phyloP scores from a whole-genome alignment of 2,113 vertebrate genomes.

The Caracal caracal region DNA sequence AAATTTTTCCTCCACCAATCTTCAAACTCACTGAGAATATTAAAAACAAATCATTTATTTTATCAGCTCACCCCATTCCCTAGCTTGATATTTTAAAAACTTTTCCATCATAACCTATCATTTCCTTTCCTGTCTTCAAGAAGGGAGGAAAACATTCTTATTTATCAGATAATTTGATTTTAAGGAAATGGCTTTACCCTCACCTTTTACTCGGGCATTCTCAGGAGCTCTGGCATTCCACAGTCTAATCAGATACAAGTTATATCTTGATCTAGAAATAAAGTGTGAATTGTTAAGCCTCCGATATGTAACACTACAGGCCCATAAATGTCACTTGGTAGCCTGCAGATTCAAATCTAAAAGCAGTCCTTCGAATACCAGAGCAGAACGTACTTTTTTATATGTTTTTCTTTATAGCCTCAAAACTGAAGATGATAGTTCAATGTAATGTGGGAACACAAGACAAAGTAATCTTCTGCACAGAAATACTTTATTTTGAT shows the following conservation, averaged over 20 bases:
- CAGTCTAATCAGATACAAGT: slow-evolving; percentile 77
- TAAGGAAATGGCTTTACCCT: slow-evolving; percentile 76
- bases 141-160: slow-evolving; percentile 70
- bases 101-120: not conserved
- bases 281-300: slow-evolving; percentile 73
- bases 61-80: not conserved
- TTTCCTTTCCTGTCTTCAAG: slow-evolving; percentile 56
- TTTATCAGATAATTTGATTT: slow-evolving; percentile 71
- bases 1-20: not conserved
- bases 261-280: slow-evolving; percentile 73
- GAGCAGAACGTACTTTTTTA: slow-evolving; percentile 30
- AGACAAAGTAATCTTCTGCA: slow-evolving; percentile 16
- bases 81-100: slow-evolving; percentile 46
- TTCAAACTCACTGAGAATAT: not conserved
- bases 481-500: slow-evolving; percentile 48
- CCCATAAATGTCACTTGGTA: slow-evolving; percentile 73
- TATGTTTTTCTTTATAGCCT: slow-evolving; percentile 37
- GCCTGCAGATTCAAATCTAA: slow-evolving; percentile 56
- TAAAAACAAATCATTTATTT: slow-evolving; percentile 46
- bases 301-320: slow-evolving; percentile 45
- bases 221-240: slow-evolving; percentile 66
- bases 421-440: not conserved
- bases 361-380: slow-evolving; percentile 50
- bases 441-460: slow-evolving; percentile 35
- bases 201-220: slow-evolving; percentile 73